Conservation (phyloP, 2,888 invertebrate genomes). For the Drosophila kambysellisi region DNA sequence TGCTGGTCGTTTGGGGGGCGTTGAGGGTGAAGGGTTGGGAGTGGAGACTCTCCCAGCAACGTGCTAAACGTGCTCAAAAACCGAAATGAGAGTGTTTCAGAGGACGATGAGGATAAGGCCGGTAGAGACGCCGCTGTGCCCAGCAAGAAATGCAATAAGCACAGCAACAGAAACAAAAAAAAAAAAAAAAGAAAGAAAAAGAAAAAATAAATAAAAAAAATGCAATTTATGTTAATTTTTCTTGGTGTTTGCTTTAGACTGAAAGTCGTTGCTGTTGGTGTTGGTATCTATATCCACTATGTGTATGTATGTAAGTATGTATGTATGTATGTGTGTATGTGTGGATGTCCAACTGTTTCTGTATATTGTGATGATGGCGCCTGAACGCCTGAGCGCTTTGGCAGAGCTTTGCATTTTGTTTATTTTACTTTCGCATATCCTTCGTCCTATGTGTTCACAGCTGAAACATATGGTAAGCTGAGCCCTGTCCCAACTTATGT, state of each 20-base stretch:
- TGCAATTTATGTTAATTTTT: conserved; percentile 81
- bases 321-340: conserved; percentile 6
- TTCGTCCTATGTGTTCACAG: conserved; percentile 34
- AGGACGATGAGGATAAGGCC: conserved; percentile 64
- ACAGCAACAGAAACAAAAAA: conserved; percentile 18
- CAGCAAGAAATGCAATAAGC: conserved; percentile 66
- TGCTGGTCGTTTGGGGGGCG: conserved; percentile 23
- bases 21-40: not conserved
- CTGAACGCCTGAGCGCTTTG: conserved; percentile 17
- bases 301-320: not conserved
- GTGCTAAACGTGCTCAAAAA: conserved; percentile 82
- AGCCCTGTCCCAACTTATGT: conserved; percentile 56
- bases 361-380: conserved; percentile 25
- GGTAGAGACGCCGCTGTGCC: conserved; percentile 33
- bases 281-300: conserved; percentile 30
- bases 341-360: conserved; percentile 11
- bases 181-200: conserved; percentile 7
- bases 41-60: conserved; percentile 57
- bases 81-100: conserved; percentile 77
- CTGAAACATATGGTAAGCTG: conserved; percentile 62
- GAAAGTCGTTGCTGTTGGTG: conserved; percentile 17
- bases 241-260: conserved; percentile 72
- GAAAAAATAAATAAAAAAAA: conserved; percentile 25
- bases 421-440: conserved; percentile 45
- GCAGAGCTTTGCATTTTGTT: conserved; percentile 49